Evolutionary conservation across 2,888 invertebrate species (phyloP).

Genomic region (Sepiola atlantica): DNA sequence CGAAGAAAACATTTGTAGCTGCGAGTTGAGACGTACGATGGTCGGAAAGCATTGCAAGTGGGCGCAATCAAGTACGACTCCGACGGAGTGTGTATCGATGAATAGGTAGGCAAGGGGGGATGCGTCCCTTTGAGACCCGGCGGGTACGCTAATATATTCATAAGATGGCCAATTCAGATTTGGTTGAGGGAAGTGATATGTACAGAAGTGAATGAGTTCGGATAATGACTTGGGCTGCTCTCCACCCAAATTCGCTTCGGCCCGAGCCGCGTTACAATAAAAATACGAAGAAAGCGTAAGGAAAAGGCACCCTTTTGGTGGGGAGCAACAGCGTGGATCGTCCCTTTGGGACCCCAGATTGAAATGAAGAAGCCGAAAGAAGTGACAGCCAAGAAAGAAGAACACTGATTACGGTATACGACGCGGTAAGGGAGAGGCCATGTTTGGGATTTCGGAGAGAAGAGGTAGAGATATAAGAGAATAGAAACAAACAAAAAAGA

Average conservation of each 20-base stretch:
- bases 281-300: no score
- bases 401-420: neutral
- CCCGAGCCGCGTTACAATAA: neutral
- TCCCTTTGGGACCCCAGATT: neutral
- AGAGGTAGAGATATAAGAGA: neutral
- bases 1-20: no score
- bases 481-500: neutral
- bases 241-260: neutral
- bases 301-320: neutral
- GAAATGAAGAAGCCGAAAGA: neutral
- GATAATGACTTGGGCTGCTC: slow-evolving; percentile 11
- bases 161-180: slow-evolving; percentile 8
- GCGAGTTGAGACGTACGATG: neutral
- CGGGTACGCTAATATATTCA: neutral
- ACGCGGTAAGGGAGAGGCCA: no score
- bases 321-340: neutral
- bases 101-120: neutral
- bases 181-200: neutral
- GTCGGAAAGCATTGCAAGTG: neutral
- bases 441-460: neutral
- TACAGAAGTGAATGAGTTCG: neutral
- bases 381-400: neutral
- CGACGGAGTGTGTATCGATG: no score
- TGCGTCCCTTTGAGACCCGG: neutral
- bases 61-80: neutral